These are phyloP conservation scores for Hippoglossus hippoglossus DNA, from an alignment of 2,797 vertebrate species.

Conservation along the genomic window DNA sequence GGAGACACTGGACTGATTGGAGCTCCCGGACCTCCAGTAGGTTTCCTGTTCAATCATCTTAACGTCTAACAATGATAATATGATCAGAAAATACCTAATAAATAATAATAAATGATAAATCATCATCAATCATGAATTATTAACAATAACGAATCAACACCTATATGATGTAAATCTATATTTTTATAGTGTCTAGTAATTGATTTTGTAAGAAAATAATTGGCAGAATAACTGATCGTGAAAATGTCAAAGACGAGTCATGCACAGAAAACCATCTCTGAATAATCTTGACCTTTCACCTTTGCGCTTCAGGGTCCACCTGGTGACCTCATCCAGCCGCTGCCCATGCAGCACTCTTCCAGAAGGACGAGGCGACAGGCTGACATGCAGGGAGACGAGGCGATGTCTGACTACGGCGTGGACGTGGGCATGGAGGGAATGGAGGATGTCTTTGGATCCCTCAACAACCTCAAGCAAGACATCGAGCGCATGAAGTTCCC, in stretches of 20 bases:
- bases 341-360: slow-evolving; percentile 90
- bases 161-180: no score
- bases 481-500: slow-evolving; percentile 99
- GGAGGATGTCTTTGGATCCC: slow-evolving; percentile 95
- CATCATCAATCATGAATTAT: no score
- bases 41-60: slow-evolving; percentile 54
- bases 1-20: slow-evolving; percentile 94
- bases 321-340: slow-evolving; percentile 93
- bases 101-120: background rate
- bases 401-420: slow-evolving; percentile 87
- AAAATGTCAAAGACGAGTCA: no score
- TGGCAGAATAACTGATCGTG: no score
- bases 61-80: no score
- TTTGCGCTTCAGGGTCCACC: slow-evolving; percentile 89
- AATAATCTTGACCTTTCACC: background rate
- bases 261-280: no score
- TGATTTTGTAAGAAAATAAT: no score
- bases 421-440: slow-evolving; percentile 87
- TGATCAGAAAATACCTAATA: background rate
- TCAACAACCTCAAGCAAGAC: slow-evolving; percentile 96
- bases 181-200: no score
- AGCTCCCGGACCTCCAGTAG: slow-evolving; percentile 93
- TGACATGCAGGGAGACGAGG: slow-evolving; percentile 88
- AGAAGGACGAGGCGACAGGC: slow-evolving; percentile 89
- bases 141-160: no score